phyloP scores from a whole-genome alignment of 1,140 invertebrate species.

The Drosophila takahashii region DNA sequence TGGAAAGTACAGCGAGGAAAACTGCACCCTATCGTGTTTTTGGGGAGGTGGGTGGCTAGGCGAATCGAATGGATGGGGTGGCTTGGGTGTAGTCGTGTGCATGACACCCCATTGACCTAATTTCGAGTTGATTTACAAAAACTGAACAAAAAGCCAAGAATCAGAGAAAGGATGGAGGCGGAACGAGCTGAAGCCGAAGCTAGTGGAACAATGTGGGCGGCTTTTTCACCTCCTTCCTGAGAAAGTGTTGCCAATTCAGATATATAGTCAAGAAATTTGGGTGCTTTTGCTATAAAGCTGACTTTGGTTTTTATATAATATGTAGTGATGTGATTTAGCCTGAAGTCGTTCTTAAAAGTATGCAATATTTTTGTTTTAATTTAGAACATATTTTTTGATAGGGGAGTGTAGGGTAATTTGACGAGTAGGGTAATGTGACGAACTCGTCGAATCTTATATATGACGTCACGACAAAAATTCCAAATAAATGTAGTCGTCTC shows the following conservation, averaged over 20 bases:
- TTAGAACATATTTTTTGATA: too few relatives aligned
- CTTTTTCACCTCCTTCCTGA: slow-evolving; percentile 27
- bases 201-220: slow-evolving; percentile 39
- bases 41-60: slow-evolving; percentile 19
- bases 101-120: slow-evolving; percentile 77
- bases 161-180: slow-evolving; percentile 22
- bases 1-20: slow-evolving; percentile 34
- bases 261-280: slow-evolving; percentile 1
- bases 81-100: slow-evolving; percentile 38
- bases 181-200: slow-evolving; percentile 10
- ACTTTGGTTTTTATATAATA: neutral
- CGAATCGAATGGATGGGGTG: neutral
- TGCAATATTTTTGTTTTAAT: too few relatives aligned
- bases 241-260: slow-evolving; percentile 23
- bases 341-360: too few relatives aligned
- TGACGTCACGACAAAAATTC: too few relatives aligned
- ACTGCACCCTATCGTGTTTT: slow-evolving; percentile 17
- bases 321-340: too few relatives aligned
- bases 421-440: too few relatives aligned
- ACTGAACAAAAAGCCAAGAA: slow-evolving; percentile 57
- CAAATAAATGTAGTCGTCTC: too few relatives aligned
- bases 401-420: too few relatives aligned
- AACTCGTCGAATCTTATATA: too few relatives aligned
- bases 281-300: neutral
- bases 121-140: slow-evolving; percentile 79